Evolutionary conservation across 2,113 vertebrate species (phyloP), one percentile per base, ranked within the genome.

Genomic region (Tricholaema leucomelas): DNA sequence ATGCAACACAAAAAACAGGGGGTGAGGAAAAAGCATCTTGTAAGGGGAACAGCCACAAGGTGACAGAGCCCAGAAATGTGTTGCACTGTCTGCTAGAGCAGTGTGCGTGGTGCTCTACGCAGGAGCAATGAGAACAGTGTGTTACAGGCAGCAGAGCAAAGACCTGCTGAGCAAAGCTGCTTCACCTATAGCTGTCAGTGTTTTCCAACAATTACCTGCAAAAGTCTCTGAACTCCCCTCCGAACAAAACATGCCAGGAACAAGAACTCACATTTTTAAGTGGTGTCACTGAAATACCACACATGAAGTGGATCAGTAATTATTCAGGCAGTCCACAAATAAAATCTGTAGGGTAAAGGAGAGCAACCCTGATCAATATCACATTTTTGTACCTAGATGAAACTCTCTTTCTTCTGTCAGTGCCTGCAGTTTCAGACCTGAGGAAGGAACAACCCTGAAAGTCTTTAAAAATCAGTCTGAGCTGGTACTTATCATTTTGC

Each of bases 231-330:
- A 87, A 91, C 30, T 59, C 72, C 71, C 69, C 81, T 92, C 69
- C 64, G 31, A 88, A 95, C 78, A 79, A 97, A 91, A 85, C 64
- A 95, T 9, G 67, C 66, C 81, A 61, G 88, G 89, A 94, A 75
- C 60, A 88, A 95, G 59, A 86, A 63, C 4, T 61, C 67, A 35
- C 40, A 55, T 73, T 61, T 90, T 91, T 42, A 82, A 91, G 69
- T 38, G 73, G 23, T 4, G 16, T 28, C 44, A 72, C 25, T 63
- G 58, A 67, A 92, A 74, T 54, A 3, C 81, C 86, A 79, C n/a
- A 38, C 4, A 69, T 79, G 54, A 87, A 82, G 11, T 48, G 28
- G 81, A 35, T 44, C 73, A 92, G 58, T 69, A 96, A 65, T 71
- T 80, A 87, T 87, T 82, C 35, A 48, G 31, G 21, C 56, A 92